phyloP scores from a whole-genome alignment of 1,140 invertebrate genomes.

The Drosophila oshimai region DNA sequence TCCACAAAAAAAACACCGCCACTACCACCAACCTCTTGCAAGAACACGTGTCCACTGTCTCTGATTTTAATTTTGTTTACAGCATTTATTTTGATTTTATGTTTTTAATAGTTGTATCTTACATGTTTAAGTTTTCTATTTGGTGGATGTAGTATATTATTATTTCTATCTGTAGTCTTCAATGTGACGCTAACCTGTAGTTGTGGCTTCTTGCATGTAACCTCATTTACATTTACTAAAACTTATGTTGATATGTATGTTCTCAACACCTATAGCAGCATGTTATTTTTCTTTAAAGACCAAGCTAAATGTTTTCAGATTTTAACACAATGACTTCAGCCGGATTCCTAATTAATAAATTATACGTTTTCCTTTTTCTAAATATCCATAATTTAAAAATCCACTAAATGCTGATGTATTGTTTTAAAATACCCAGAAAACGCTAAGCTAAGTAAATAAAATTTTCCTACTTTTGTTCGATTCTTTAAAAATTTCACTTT shows the following conservation, averaged over 20 bases:
- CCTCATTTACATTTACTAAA: constrained; percentile 1
- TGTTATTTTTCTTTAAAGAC: no score
- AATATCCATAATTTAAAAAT: no score
- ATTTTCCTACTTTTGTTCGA: no score
- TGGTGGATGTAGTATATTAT: constrained; percentile 23
- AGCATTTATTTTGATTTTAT: constrained; percentile 1
- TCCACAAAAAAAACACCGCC: constrained; percentile 33
- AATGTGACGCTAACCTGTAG: constrained; percentile 7
- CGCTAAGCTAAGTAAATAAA: no score
- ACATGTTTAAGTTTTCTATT: not conserved
- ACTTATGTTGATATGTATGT: not conserved
- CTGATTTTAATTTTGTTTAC: constrained; percentile 26
- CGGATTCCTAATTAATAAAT: no score
- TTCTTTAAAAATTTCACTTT: no score
- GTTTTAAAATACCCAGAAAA: not conserved
- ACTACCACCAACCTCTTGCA: constrained; percentile 37
- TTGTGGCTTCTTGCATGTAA: constrained; percentile 30
- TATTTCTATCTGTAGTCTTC: not conserved
- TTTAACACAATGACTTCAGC: no score
- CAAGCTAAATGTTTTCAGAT: no score
- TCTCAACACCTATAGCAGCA: no score
- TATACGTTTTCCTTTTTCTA: not conserved
- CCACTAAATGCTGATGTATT: no score
- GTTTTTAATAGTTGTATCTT: not conserved
- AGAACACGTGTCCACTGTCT: constrained; percentile 22